Evolutionary conservation across 1,140 invertebrate species (phyloP).

Genomic region (Drosophila micromelanica): DNA sequence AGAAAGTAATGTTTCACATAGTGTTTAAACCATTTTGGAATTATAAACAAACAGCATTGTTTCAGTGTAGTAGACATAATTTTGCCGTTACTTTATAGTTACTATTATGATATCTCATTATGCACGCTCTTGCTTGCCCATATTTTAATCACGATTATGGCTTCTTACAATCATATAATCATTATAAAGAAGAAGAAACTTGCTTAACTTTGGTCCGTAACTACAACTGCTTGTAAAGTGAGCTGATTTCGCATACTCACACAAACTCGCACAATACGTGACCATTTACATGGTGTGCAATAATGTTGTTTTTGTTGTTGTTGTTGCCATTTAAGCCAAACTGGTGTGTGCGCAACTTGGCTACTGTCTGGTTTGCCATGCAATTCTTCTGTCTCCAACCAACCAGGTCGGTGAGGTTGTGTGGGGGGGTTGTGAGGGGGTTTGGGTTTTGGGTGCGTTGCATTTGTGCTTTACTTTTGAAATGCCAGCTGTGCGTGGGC

Average conservation of each 20-base stretch:
- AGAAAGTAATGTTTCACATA: not conserved
- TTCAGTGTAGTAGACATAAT: not conserved
- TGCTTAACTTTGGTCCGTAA: constrained; percentile 15
- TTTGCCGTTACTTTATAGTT: not conserved
- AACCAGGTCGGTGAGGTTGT: constrained; percentile 2
- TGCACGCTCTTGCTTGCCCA: not conserved
- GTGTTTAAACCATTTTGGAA: not conserved
- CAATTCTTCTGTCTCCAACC: constrained; percentile 13
- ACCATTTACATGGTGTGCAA: constrained; percentile 51
- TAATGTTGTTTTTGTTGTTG: constrained; percentile 15
- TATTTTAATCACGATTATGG: constrained; percentile 8
- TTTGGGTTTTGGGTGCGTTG: not conserved
- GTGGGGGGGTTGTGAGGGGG: not conserved
- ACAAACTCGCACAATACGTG: constrained; percentile 56
- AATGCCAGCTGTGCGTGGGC: constrained; percentile 67
- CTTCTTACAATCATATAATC: not conserved
- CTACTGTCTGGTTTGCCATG: constrained; percentile 21
- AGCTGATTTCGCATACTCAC: constrained; percentile 23
- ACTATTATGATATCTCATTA: constrained; percentile 8
- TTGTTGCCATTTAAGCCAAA: constrained; percentile 37
- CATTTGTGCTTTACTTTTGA: constrained; percentile 50
- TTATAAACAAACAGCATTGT: not conserved
- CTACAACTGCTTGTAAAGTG: constrained; percentile 36
- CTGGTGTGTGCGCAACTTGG: constrained; percentile 13
- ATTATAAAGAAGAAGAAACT: constrained; percentile 4